Percentiles rank a stretch among this genome's conserved stretches.
Evolutionary conservation across 2,113 vertebrate species (phyloP).

Genomic region (Phalacrocorax brasilianus): DNA sequence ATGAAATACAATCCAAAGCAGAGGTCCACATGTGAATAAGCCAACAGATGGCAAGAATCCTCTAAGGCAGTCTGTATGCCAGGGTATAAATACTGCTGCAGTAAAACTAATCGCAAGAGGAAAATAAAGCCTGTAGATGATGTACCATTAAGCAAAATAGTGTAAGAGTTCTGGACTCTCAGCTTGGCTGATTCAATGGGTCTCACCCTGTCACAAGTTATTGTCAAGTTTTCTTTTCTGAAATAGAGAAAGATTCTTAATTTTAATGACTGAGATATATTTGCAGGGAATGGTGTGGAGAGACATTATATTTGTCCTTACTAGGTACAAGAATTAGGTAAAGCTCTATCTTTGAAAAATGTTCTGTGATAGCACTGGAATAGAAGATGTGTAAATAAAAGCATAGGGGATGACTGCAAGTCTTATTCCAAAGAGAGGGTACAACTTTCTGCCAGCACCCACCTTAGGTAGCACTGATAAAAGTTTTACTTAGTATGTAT

Average conservation of each 20-base stretch:
- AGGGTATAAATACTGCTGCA: conserved; percentile 37
- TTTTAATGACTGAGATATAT: not conserved
- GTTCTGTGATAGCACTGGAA: not conserved
- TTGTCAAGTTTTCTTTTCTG: not conserved
- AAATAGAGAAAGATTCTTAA: not conserved
- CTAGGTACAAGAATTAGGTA: not conserved
- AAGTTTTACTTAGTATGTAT: not conserved
- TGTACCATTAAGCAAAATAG: conserved; percentile 25
- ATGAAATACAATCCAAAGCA: not conserved
- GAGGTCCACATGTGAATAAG: conserved; percentile 25
- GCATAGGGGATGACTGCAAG: not conserved
- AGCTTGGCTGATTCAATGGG: not conserved
- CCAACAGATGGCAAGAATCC: conserved; percentile 54
- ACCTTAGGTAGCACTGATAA: not conserved
- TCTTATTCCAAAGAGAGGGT: not conserved
- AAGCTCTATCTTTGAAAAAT: not conserved
- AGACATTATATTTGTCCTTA: not conserved
- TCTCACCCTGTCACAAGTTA: not conserved
- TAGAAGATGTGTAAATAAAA: not conserved
- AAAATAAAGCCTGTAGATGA: conserved; percentile 24
- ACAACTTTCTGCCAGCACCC: not conserved
- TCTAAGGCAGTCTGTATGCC: conserved; percentile 32
- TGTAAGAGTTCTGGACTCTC: not conserved
- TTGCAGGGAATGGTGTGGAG: not conserved
- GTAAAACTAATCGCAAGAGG: conserved; percentile 44